Evolutionary conservation across 1,140 invertebrate genomes (phyloP).

Genomic region (Aphelinus atriplicis): DNA sequence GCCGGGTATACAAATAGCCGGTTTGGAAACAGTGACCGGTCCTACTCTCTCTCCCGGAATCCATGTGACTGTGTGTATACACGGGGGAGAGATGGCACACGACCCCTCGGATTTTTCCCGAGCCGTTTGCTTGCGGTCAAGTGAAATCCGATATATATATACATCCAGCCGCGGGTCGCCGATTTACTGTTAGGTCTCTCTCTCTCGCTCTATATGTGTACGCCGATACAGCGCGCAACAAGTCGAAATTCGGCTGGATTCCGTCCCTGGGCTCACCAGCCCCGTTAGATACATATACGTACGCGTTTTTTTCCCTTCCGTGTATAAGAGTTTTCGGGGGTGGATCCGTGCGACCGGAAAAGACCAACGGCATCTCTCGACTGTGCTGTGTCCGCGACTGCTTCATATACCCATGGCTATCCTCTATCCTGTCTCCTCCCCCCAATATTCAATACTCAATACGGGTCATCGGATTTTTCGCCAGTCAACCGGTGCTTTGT

Average conservation of each 20-base stretch:
- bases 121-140: conserved; percentile 22
- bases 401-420: no score
- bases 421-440: no score
- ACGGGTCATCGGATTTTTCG: no score
- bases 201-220: neutral
- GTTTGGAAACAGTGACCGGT: conserved; percentile 24
- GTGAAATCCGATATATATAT: conserved; percentile 33
- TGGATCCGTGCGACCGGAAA: conserved; percentile 2
- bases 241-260: neutral
- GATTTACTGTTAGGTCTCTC: conserved; percentile 16
- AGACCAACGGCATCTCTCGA: neutral
- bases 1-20: neutral
- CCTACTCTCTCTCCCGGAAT: no score
- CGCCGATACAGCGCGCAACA: conserved; percentile 3
- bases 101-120: conserved; percentile 3
- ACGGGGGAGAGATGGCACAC: neutral
- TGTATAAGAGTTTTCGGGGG: neutral
- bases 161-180: neutral
- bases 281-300: neutral
- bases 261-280: neutral
- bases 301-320: neutral
- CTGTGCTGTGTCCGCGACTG: neutral
- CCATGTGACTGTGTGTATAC: no score
- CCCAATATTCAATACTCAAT: no score
- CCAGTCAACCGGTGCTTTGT: no score